A percentile compares a stretch with the other conserved stretches of the same genome.
These are phyloP conservation scores for Pagetopsis macropterus DNA, from an alignment of 2,797 vertebrate species.

Conservation along the genomic window DNA sequence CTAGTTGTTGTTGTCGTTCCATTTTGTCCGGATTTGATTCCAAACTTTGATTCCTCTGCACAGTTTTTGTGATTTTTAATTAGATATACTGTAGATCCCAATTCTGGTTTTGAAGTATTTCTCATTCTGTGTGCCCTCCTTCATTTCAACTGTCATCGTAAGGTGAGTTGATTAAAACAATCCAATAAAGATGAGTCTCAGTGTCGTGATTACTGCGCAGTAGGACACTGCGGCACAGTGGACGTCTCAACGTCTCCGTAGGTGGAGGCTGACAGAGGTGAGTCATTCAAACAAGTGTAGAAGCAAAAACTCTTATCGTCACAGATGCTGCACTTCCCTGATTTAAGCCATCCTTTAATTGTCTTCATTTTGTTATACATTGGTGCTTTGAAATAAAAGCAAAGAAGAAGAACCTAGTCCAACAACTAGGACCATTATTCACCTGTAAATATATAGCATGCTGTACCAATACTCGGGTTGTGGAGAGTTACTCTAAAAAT, in stretches of 20 bases:
- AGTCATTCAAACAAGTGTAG: background rate
- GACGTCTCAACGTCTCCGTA: background rate
- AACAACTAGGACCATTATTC: too few species aligned
- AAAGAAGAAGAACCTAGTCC: too few species aligned
- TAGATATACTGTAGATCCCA: slow-evolving; percentile 17
- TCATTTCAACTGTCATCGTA: slow-evolving; percentile 66
- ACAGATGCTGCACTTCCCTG: background rate
- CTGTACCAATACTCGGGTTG: too few species aligned
- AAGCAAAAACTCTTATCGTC: background rate
- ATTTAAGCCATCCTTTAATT: background rate
- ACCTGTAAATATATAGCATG: too few species aligned
- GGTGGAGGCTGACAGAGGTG: background rate
- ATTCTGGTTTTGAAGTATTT: slow-evolving; percentile 42
- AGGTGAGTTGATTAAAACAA: slow-evolving; percentile 62
- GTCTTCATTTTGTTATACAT: background rate
- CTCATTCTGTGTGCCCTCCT: slow-evolving; percentile 49
- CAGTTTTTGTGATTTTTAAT: slow-evolving; percentile 33
- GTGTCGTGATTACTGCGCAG: slow-evolving; percentile 27
- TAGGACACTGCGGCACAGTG: background rate
- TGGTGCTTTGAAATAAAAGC: background rate
- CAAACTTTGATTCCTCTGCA: slow-evolving; percentile 22
- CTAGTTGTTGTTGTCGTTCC: slow-evolving; percentile 20
- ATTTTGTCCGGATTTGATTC: slow-evolving; percentile 28
- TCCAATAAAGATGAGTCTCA: background rate
- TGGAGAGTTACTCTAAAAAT: too few species aligned